phyloP scores from a whole-genome alignment of 2,888 invertebrate species.

The Beris chalybata region DNA sequence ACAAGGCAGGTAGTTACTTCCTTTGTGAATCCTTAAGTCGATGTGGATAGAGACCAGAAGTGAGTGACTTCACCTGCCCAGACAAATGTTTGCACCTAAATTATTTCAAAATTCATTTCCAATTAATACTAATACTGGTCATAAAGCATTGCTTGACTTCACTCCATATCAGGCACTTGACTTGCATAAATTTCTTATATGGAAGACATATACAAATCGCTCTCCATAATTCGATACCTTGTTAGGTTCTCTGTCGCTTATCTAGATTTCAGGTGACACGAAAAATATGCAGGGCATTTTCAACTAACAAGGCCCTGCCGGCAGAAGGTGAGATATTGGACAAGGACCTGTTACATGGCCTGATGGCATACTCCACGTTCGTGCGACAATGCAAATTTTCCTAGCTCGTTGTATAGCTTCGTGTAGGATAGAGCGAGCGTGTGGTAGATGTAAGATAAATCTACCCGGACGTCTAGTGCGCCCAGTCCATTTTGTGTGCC shows the following conservation, averaged over 20 bases:
- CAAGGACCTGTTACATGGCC: conserved; percentile 12
- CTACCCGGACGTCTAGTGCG: conserved; percentile 11
- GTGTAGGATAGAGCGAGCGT: neutral
- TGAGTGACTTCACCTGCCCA: neutral
- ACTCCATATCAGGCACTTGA: neutral
- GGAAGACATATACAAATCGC: neutral
- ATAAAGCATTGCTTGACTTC: neutral
- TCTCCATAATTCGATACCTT: conserved; percentile 8
- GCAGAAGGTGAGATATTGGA: conserved; percentile 12
- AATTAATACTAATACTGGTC: neutral
- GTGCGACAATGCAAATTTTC: conserved; percentile 17
- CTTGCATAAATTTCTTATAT: neutral
- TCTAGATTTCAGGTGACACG: conserved; percentile 8
- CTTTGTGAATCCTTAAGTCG: neutral
- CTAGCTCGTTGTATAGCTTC: neutral
- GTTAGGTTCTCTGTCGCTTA: conserved; percentile 1
- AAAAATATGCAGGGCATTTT: conserved; percentile 22
- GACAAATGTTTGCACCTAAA: neutral
- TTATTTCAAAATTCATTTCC: neutral
- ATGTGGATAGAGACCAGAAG: neutral
- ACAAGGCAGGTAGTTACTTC: neutral
- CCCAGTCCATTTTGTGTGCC: conserved; percentile 4
- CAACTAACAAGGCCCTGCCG: conserved; percentile 3
- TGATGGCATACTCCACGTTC: neutral
- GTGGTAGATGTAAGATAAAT: neutral